A percentile compares a stretch with the other conserved stretches of the same genome.
These are phyloP conservation scores for Acanthurus tractus DNA, from an alignment of 2,797 vertebrate genomes.

Conservation along the genomic window DNA sequence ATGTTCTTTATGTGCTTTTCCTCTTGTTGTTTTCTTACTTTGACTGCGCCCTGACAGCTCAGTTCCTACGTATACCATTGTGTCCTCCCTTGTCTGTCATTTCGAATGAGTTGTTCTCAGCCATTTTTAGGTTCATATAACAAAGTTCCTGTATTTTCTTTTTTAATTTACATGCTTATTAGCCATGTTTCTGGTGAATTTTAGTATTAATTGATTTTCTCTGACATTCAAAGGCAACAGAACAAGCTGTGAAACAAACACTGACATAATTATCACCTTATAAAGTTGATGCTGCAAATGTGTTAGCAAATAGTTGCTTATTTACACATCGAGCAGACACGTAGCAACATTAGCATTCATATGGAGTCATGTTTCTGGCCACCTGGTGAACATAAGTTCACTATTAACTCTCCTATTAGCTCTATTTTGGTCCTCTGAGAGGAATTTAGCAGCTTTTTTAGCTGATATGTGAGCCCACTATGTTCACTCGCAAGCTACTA, in stretches of 20 bases:
- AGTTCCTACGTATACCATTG: constrained; percentile 14
- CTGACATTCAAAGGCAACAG: not conserved
- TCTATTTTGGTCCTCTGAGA: constrained; percentile 1
- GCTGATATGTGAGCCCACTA: constrained; percentile 5
- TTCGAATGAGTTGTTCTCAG: constrained; percentile 17
- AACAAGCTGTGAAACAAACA: not conserved
- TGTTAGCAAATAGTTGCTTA: not conserved
- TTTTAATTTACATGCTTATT: not conserved
- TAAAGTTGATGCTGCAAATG: constrained; percentile 1
- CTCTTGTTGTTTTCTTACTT: constrained; percentile 36
- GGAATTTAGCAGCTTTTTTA: constrained; percentile 7
- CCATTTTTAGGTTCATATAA: not conserved
- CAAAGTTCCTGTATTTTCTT: not conserved
- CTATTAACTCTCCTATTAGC: no score
- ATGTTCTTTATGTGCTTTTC: constrained; percentile 36
- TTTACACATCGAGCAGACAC: not conserved
- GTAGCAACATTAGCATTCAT: not conserved
- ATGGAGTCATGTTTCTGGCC: not conserved
- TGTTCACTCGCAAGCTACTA: not conserved
- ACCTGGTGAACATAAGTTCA: not conserved
- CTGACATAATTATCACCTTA: constrained; percentile 9
- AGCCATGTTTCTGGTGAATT: not conserved
- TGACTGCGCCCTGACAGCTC: constrained; percentile 1
- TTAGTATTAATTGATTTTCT: not conserved
- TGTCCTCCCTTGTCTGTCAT: not conserved